phyloP scores from a whole-genome alignment of 2,113 vertebrate genomes.

The Felis chaus region DNA sequence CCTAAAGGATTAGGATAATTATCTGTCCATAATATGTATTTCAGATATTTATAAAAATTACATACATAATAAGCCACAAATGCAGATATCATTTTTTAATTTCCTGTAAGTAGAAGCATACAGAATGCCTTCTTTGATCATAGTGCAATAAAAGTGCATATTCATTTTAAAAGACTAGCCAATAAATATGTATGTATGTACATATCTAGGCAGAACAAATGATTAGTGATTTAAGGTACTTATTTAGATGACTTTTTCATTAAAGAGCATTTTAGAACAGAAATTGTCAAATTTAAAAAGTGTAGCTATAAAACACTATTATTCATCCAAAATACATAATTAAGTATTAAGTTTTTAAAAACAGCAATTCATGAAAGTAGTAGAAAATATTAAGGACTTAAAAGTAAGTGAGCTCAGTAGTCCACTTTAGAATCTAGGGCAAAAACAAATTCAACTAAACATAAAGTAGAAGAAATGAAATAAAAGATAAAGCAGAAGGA shows the following conservation, averaged over 20 bases:
- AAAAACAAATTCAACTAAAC: background rate
- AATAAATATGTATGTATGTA: background rate
- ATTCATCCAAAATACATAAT: background rate
- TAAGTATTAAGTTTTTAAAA: background rate
- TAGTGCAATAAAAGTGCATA: background rate
- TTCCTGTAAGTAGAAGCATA: background rate
- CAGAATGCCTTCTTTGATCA: background rate
- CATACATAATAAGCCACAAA: background rate
- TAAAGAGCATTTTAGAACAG: background rate
- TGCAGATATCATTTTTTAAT: background rate
- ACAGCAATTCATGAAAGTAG: background rate
- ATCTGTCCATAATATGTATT: background rate
- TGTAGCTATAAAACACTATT: background rate
- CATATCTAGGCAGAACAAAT: background rate
- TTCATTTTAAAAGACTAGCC: background rate
- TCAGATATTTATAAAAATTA: background rate
- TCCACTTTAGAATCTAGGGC: background rate
- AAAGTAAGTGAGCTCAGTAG: background rate
- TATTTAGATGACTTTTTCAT: background rate
- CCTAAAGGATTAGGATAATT: background rate
- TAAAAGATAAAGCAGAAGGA: background rate
- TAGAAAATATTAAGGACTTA: background rate
- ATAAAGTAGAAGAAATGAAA: background rate
- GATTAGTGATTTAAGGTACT: background rate
- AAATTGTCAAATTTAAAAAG: background rate